A percentile compares a stretch with the other conserved stretches of the same genome.
Conservation (phyloP, 2,113 vertebrate genomes). For the Suricata suricatta region DNA sequence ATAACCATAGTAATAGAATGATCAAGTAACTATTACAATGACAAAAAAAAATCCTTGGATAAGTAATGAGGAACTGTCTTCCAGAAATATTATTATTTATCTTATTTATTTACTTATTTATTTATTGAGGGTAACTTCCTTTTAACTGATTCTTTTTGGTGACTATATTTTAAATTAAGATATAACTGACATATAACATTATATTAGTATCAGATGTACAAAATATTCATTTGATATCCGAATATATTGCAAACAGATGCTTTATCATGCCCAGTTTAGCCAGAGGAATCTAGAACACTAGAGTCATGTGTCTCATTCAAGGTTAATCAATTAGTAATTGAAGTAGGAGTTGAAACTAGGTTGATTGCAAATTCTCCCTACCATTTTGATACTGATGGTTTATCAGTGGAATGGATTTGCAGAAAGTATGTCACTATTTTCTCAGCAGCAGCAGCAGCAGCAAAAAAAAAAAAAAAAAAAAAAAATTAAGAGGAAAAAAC, state of each 20-base stretch:
- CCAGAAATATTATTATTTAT: neutral
- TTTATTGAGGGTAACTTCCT: neutral
- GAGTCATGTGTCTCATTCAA: neutral
- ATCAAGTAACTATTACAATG: neutral
- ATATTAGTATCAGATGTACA: neutral
- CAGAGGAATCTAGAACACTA: neutral
- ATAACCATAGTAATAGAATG: neutral
- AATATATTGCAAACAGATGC: neutral
- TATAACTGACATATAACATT: neutral
- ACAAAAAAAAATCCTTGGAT: neutral
- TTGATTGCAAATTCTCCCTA: neutral
- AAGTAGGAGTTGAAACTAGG: neutral
- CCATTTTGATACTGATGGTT: neutral
- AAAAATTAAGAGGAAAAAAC: neutral
- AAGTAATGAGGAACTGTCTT: neutral
- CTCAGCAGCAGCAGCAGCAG: neutral
- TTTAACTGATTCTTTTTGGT: neutral
- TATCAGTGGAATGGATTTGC: neutral
- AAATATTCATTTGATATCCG: neutral
- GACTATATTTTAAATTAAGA: neutral
- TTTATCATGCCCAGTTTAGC: neutral
- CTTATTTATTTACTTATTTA: neutral
- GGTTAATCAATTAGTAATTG: neutral
- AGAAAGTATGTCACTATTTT: neutral
- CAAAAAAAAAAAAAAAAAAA: too few relatives aligned